Percentiles rank a stretch among this genome's conserved stretches.
Conservation (phyloP, 2,113 vertebrate species). For the Epinephelus moara region DNA sequence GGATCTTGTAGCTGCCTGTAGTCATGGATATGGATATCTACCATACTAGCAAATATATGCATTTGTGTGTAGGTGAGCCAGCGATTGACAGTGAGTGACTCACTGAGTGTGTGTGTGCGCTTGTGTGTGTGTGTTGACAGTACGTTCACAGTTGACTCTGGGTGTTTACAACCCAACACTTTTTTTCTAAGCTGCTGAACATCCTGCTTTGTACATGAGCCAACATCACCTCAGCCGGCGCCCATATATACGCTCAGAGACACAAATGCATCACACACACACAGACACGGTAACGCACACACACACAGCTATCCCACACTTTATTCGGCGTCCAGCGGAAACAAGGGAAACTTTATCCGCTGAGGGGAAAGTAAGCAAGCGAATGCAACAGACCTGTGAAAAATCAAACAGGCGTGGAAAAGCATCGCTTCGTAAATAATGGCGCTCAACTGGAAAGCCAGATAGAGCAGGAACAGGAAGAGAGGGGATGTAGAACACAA, state of each 20-base stretch:
- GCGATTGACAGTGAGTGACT: slow-evolving; percentile 36
- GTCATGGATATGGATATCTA: slow-evolving; percentile 34
- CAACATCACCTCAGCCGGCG: slow-evolving; percentile 25
- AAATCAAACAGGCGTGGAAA: slow-evolving; percentile 57
- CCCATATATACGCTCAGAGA: slow-evolving; percentile 1
- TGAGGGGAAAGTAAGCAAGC: slow-evolving; percentile 25
- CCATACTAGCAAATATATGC: slow-evolving; percentile 21
- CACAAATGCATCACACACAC: slow-evolving; percentile 8
- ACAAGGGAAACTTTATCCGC: slow-evolving; percentile 56
- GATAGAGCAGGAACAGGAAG: slow-evolving; percentile 46
- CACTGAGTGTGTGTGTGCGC: slow-evolving; percentile 11
- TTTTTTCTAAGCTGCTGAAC: slow-evolving; percentile 43
- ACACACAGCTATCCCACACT: slow-evolving; percentile 1
- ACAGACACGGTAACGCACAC: slow-evolving; percentile 13
- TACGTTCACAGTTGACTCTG: slow-evolving; percentile 24
- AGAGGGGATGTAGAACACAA: slow-evolving; percentile 26
- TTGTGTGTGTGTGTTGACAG: slow-evolving; percentile 24
- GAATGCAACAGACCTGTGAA: slow-evolving; percentile 59
- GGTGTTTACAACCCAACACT: slow-evolving; percentile 50
- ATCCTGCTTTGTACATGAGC: slow-evolving; percentile 54
- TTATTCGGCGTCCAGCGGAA: slow-evolving; percentile 53
- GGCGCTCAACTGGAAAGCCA: slow-evolving; percentile 56
- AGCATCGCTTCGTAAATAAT: slow-evolving; percentile 56
- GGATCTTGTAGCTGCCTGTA: slow-evolving; percentile 14
- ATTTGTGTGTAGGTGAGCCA: slow-evolving; percentile 34